phyloP scores from a whole-genome alignment of 1,140 invertebrate species.

The Mamestra configurata region DNA sequence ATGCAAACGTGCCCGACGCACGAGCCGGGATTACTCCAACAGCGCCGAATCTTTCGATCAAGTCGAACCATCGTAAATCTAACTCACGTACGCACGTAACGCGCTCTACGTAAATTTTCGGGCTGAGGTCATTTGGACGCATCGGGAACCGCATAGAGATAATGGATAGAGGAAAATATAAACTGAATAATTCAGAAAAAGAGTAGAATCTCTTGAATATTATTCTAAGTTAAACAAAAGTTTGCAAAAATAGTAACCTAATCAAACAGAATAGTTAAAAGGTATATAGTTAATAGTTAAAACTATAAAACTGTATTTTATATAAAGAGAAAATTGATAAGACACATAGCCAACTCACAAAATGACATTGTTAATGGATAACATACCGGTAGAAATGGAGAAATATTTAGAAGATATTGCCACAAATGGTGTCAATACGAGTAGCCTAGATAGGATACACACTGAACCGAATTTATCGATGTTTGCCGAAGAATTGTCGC shows the following conservation, averaged over 20 bases:
- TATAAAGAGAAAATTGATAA: neutral
- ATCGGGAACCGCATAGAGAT: neutral
- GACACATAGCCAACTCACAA: neutral
- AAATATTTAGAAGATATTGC: constrained; percentile 5
- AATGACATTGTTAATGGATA: neutral
- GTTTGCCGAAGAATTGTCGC: constrained; percentile 52
- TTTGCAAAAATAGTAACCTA: too few species aligned
- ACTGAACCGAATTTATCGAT: constrained; percentile 42
- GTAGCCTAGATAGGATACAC: constrained; percentile 16
- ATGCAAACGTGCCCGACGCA: constrained; percentile 33
- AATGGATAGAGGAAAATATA: neutral
- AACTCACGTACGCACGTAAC: constrained; percentile 18
- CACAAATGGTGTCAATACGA: constrained; percentile 33
- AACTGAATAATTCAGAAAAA: too few species aligned
- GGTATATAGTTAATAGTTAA: too few species aligned
- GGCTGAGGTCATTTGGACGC: neutral
- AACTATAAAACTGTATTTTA: neutral
- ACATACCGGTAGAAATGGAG: neutral
- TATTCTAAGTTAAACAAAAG: too few species aligned
- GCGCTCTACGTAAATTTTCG: constrained; percentile 13
- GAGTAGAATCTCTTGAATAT: too few species aligned
- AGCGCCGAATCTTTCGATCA: constrained; percentile 17
- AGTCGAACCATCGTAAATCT: constrained; percentile 43
- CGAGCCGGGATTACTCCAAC: neutral
- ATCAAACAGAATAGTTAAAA: too few species aligned